These are phyloP conservation scores for Eristalis intricaria DNA, from an alignment of 2,888 invertebrate species.

Conservation along the genomic window DNA sequence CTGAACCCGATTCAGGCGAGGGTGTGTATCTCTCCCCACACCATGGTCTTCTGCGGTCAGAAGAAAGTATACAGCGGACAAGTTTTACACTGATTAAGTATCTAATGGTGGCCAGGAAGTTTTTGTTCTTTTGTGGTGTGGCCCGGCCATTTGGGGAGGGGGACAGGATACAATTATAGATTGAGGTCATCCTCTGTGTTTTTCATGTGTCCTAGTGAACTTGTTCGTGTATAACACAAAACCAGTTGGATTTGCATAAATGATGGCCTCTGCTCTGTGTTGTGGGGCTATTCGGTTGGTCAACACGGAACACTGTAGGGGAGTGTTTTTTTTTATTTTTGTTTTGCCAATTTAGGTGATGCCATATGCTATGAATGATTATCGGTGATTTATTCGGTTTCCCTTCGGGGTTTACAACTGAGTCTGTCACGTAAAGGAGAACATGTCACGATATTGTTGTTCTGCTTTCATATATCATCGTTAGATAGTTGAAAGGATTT, in stretches of 20 bases:
- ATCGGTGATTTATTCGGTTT: neutral
- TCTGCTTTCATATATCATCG: neutral
- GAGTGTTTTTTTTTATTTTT: too few species aligned
- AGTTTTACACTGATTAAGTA: constrained; percentile 1
- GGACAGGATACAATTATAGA: neutral
- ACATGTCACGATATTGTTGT: too few species aligned
- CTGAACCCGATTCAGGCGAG: too few species aligned
- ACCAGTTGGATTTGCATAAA: neutral
- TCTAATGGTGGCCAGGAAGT: neutral
- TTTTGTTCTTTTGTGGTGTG: neutral
- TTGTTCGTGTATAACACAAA: neutral
- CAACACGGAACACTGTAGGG: neutral
- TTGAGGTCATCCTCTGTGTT: neutral
- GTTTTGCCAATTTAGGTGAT: neutral
- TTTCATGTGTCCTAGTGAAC: neutral
- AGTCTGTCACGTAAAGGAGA: neutral
- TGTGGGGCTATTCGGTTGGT: neutral
- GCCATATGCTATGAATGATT: neutral
- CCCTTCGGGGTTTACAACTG: neutral
- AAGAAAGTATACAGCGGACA: neutral
- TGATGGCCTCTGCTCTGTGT: neutral
- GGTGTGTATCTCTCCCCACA: neutral
- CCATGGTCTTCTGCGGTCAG: neutral
- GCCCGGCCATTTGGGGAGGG: neutral
- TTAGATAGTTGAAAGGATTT: neutral